These are phyloP conservation scores for Leptogaster cylindrica DNA, from an alignment of 2,888 invertebrate species.

Conservation along the genomic window DNA sequence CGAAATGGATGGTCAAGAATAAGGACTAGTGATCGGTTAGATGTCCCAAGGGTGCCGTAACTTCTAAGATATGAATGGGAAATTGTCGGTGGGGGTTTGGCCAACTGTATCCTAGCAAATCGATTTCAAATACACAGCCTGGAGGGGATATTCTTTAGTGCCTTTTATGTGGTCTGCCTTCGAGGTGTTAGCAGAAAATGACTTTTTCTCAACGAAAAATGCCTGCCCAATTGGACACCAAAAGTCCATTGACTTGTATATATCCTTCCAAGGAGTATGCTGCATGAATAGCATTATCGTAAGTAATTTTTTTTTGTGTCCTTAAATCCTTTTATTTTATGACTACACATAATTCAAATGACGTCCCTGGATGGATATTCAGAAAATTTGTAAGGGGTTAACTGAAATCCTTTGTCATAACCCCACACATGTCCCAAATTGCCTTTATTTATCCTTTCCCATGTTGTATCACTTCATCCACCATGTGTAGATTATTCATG, in stretches of 20 bases:
- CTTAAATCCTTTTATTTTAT: slow-evolving; percentile 52
- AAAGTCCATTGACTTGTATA: not conserved
- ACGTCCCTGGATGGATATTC: slow-evolving; percentile 11
- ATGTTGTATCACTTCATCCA: slow-evolving; percentile 35
- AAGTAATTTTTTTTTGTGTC: slow-evolving; percentile 45
- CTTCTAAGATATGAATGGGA: slow-evolving; percentile 62
- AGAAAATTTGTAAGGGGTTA: not conserved
- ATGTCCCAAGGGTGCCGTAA: slow-evolving; percentile 60
- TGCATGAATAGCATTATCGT: slow-evolving; percentile 37
- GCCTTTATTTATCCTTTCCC: slow-evolving; percentile 36
- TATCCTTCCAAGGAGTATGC: slow-evolving; percentile 17
- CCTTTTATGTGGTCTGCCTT: slow-evolving; percentile 17
- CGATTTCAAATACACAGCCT: slow-evolving; percentile 51
- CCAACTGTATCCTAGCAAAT: slow-evolving; percentile 47
- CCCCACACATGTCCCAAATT: slow-evolving; percentile 44
- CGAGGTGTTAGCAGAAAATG: slow-evolving; percentile 18
- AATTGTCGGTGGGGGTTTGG: slow-evolving; percentile 54
- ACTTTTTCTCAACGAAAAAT: not conserved
- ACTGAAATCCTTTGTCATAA: slow-evolving; percentile 23
- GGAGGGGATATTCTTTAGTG: slow-evolving; percentile 17
- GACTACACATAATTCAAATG: slow-evolving; percentile 50
- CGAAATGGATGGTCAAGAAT: slow-evolving; percentile 47
- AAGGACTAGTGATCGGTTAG: slow-evolving; percentile 46
- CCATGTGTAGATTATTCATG: not conserved
- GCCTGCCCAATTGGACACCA: not conserved